Percentiles rank a stretch among this genome's conserved stretches.
Evolutionary conservation across 2,113 vertebrate species (phyloP).

Genomic region (Nettapus auritus): DNA sequence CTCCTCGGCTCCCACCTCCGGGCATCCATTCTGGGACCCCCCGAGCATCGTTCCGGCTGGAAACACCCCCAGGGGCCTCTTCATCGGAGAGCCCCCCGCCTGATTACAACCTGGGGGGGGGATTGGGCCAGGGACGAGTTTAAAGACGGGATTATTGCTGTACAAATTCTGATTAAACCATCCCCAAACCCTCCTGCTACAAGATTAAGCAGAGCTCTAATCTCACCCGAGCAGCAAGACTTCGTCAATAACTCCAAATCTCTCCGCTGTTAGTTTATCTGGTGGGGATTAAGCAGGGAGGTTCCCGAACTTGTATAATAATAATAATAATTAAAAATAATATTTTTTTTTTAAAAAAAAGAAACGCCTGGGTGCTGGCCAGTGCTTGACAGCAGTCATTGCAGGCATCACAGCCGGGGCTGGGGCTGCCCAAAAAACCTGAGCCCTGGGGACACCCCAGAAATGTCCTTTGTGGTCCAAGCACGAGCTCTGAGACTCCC

Average conservation of each 20-base stretch:
- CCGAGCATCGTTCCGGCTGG: not conserved
- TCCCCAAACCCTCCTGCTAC: conserved; percentile 54
- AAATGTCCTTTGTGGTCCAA: not conserved
- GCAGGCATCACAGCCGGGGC: rapidly evolving
- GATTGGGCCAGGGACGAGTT: conserved; percentile 55
- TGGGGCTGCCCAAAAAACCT: not conserved
- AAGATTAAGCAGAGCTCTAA: conserved; percentile 63
- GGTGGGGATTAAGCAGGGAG: conserved; percentile 48
- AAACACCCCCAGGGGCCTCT: not conserved
- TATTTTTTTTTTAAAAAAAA: not conserved
- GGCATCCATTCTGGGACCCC: not conserved
- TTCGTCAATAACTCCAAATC: conserved; percentile 60
- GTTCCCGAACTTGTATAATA: conserved; percentile 27
- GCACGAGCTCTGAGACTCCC: rapidly evolving
- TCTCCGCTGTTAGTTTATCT: conserved; percentile 68
- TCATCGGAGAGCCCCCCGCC: not conserved
- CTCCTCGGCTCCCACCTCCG: not conserved
- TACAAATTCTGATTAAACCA: conserved; percentile 73
- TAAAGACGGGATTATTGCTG: conserved; percentile 72
- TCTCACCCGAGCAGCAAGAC: conserved; percentile 58
- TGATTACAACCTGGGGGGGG: conserved; percentile 41
- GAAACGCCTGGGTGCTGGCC: not conserved
- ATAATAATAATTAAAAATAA: not conserved
- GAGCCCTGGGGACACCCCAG: not conserved
- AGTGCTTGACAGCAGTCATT: rapidly evolving